Evolutionary conservation across 2,888 invertebrate species (phyloP).

Genomic region (Lypha dubia): DNA sequence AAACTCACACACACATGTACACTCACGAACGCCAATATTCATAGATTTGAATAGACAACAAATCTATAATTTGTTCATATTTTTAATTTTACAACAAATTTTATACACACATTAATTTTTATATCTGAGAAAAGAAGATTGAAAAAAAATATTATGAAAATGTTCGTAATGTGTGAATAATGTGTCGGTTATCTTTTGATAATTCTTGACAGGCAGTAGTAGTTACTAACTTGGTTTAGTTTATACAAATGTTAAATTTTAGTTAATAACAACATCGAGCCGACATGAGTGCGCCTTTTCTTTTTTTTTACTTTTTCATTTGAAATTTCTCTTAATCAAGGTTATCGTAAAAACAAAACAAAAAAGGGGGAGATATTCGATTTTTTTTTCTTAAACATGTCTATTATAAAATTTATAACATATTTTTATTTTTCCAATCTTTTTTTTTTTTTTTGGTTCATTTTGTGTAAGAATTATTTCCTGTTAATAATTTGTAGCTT

Average conservation of each 20-base stretch:
- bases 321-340: constrained; percentile 61
- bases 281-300: constrained; percentile 33
- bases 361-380: background rate
- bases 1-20: background rate
- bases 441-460: constrained; percentile 18
- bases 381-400: constrained; percentile 24
- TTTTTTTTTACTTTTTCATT: background rate
- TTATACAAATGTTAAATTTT: constrained; percentile 18
- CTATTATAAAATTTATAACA: constrained; percentile 43
- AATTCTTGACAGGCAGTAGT: constrained; percentile 10
- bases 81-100: constrained; percentile 27
- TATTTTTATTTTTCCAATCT: constrained; percentile 21
- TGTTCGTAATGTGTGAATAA: constrained; percentile 73
- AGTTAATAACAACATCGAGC: constrained; percentile 30
- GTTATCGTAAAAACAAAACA: constrained; percentile 14
- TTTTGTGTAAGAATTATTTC: constrained; percentile 58
- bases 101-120: constrained; percentile 36
- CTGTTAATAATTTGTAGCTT: constrained; percentile 66
- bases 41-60: constrained; percentile 1
- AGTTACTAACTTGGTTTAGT: constrained; percentile 55
- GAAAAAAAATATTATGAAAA: constrained; percentile 29
- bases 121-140: constrained; percentile 17
- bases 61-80: constrained; percentile 42
- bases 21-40: background rate
- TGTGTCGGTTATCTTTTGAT: constrained; percentile 73